Conservation (phyloP, 2,797 vertebrate genomes). For the Galaxias olidus region DNA sequence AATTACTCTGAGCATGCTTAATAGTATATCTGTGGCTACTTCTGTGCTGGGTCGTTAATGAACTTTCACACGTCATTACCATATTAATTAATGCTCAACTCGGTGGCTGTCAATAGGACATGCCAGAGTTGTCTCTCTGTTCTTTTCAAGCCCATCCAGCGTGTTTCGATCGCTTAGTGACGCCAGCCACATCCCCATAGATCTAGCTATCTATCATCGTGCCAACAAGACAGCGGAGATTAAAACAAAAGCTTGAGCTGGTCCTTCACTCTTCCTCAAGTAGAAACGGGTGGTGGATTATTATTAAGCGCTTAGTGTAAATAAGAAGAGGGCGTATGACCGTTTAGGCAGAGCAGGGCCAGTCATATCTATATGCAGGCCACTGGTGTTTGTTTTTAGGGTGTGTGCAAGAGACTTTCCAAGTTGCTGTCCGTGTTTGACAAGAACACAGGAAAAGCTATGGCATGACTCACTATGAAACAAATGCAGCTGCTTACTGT, state of each 20-base stretch:
- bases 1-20: conserved; percentile 75
- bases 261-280: conserved; percentile 23
- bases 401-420: conserved; percentile 73
- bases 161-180: conserved; percentile 52
- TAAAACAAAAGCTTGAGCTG: conserved; percentile 15
- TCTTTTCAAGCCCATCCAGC: conserved; percentile 44
- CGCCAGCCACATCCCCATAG: conserved; percentile 32
- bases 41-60: conserved; percentile 67
- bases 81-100: conserved; percentile 77
- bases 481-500: conserved; percentile 73
- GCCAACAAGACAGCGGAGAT: conserved; percentile 16
- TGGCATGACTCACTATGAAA: conserved; percentile 75
- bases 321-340: conserved; percentile 52
- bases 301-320: conserved; percentile 45
- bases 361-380: conserved; percentile 64
- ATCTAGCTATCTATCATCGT: conserved; percentile 38
- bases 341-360: conserved; percentile 34
- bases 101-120: conserved; percentile 69
- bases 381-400: conserved; percentile 76
- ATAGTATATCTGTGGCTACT: conserved; percentile 75
- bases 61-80: conserved; percentile 77
- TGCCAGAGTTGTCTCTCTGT: conserved; percentile 49
- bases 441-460: conserved; percentile 71
- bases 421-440: conserved; percentile 67
- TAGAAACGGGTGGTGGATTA: conserved; percentile 25